Percentiles rank a stretch among this genome's conserved stretches.
These are phyloP conservation scores for Microdon myrmicae DNA, from an alignment of 2,888 invertebrate genomes.

Conservation along the genomic window DNA sequence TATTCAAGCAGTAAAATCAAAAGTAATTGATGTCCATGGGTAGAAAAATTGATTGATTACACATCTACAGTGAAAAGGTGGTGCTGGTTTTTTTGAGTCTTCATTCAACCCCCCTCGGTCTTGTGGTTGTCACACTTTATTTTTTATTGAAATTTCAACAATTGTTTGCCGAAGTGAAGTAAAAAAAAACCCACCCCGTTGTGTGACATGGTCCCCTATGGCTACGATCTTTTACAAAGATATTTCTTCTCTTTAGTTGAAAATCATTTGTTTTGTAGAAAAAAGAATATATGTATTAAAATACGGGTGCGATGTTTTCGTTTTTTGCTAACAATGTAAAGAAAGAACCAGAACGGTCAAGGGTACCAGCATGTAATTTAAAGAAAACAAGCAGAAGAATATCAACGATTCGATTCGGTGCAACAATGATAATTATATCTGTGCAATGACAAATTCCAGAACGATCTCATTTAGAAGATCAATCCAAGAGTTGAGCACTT, in stretches of 20 bases:
- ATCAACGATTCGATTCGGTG: too few species aligned
- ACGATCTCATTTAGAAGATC: conserved; percentile 7
- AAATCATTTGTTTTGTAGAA: conserved; percentile 22
- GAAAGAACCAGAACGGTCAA: conserved; percentile 13
- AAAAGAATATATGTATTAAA: conserved; percentile 15
- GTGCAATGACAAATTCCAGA: conserved; percentile 36
- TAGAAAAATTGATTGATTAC: conserved; percentile 44
- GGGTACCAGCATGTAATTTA: conserved; percentile 34
- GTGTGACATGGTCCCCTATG: conserved; percentile 42
- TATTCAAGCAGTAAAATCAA: conserved; percentile 8
- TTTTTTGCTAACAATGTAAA: conserved; percentile 7
- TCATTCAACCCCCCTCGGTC: conserved; percentile 28
- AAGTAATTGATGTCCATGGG: conserved; percentile 25
- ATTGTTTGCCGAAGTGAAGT: background rate
- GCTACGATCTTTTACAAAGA: conserved; percentile 9
- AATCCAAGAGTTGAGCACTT: too few species aligned
- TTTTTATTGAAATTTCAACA: conserved; percentile 8
- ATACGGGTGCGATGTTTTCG: conserved; percentile 39
- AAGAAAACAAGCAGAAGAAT: conserved; percentile 14
- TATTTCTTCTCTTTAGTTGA: conserved; percentile 20
- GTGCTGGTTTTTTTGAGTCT: conserved; percentile 14
- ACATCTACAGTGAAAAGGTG: conserved; percentile 18
- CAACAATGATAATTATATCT: conserved; percentile 31
- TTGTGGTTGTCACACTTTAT: conserved; percentile 41
- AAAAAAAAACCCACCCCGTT: conserved; percentile 29